phyloP scores from a whole-genome alignment of 23 tunicate genomes.

The Diplosoma virens region DNA sequence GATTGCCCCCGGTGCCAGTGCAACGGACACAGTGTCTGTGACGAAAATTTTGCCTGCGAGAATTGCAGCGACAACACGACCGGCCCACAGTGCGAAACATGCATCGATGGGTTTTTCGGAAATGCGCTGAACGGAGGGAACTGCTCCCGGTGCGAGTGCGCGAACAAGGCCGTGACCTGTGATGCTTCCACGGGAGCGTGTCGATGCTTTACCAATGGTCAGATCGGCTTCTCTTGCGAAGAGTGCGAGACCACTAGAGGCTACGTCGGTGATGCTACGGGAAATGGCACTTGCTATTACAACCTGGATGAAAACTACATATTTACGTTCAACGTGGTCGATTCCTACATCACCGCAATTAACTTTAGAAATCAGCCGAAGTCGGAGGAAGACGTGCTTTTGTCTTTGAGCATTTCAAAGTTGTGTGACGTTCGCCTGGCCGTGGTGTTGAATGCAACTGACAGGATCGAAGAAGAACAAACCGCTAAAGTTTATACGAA shows the following conservation, averaged over 20 bases:
- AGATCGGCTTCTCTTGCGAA: constrained; percentile 52
- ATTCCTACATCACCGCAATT: constrained; percentile 53
- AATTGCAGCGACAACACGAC: constrained; percentile 54
- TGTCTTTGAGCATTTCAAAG: constrained; percentile 14
- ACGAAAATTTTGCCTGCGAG: constrained; percentile 30
- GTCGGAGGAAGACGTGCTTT: constrained; percentile 32
- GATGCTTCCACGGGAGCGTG: constrained; percentile 47
- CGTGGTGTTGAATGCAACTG: not conserved
- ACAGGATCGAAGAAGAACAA: not conserved
- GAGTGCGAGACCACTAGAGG: constrained; percentile 29
- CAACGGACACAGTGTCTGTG: constrained; percentile 90
- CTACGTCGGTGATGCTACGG: constrained; percentile 55
- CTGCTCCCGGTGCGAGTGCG: constrained; percentile 72
- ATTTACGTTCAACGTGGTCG: constrained; percentile 61
- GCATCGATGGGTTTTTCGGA: constrained; percentile 71
- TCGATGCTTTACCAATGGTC: constrained; percentile 67
- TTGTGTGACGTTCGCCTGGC: not conserved
- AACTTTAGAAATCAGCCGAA: constrained; percentile 72
- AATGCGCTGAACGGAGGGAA: constrained; percentile 67
- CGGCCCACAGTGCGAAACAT: constrained; percentile 60
- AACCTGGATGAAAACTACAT: constrained; percentile 40
- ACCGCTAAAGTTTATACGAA: not conserved
- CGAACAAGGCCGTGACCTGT: constrained; percentile 53
- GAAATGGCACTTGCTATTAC: constrained; percentile 92
- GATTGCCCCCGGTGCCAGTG: constrained; percentile 81